Evolutionary conservation across 2,888 invertebrate genomes (phyloP), one percentile per base, ranked within the genome.

Genomic region (Melieria omissa): DNA sequence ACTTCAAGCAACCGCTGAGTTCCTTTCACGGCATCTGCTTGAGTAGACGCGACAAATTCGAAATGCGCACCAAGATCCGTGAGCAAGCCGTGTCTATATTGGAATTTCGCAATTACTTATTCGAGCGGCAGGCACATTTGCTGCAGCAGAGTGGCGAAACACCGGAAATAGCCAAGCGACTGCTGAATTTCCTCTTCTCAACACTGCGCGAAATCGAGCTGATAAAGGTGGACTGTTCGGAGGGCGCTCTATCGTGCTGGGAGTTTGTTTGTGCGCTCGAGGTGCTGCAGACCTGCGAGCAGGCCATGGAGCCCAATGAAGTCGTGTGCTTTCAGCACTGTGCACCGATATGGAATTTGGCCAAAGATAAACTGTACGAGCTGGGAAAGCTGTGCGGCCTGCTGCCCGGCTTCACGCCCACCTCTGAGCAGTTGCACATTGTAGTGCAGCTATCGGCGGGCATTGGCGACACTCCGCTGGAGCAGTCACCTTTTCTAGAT

Each of bases 21-120:
- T 90, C 91, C 61, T 97, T 97, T 93, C 93, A 94, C 80, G 96
- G 96, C 1, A 90, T 97, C 14, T 92, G 83, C 49, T 73, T 87
- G 89, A 85, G 88, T 91, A 79, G 92, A 88, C 75, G 89, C 89
- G 64, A 88, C 69, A 89, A 80, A 88, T 92, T 80, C 89, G 92
- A 78, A 88, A 83, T 83, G 78, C 82, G 86, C 1, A 75, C 81
- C 14, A 84, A 83, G 70, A 85, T 87, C 44, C 78, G 83, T 7
- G 80, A 80, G 0, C 81, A 80, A 5, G 77, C 79, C 79, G 92
- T 92, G 4, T 93, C 95, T 0, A 88, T 98, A 72, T 88, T 98
- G 80, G 97, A 98, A 86, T 93, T 98, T 82, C 90, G 98, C 75
- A 96, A 96, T 86, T 98, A 98, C 88, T 89, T 98, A 76, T 98